phyloP scores from a whole-genome alignment of 2,888 invertebrate species.

The Tenthredo scrophulariae region DNA sequence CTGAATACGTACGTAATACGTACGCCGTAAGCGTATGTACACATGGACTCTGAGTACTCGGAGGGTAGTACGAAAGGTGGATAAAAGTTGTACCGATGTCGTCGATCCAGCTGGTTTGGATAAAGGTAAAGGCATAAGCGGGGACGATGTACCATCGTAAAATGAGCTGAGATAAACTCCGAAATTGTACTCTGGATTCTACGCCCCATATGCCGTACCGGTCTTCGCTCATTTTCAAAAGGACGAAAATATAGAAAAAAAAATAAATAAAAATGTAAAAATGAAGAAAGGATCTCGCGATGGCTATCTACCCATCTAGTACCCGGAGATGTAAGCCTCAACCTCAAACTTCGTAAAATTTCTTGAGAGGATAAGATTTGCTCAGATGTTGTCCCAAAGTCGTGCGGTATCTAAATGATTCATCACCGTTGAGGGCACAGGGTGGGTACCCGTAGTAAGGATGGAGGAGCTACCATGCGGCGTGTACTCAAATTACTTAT shows the following conservation, averaged over 20 bases:
- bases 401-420: conserved; percentile 40
- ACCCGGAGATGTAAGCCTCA: not conserved
- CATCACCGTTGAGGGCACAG: conserved; percentile 12
- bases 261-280: not conserved
- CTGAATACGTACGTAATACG: not conserved
- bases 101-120: conserved; percentile 7
- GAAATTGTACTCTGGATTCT: not conserved
- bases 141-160: not conserved
- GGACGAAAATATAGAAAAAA: not conserved
- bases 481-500: conserved; percentile 25
- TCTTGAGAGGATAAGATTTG: conserved; percentile 5
- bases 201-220: not conserved
- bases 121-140: not conserved
- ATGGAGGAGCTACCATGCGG: not conserved
- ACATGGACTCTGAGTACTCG: not conserved
- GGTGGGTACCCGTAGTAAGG: not conserved
- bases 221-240: not conserved
- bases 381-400: not conserved
- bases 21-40: not conserved
- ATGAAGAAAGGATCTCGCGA: not conserved
- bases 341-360: conserved; percentile 6
- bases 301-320: not conserved
- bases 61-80: conserved; percentile 19
- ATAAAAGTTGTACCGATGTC: conserved; percentile 34
- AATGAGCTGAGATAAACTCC: conserved; percentile 11